These are phyloP conservation scores for Antheraea yamamai DNA, from an alignment of 2,888 invertebrate genomes.

Conservation along the genomic window DNA sequence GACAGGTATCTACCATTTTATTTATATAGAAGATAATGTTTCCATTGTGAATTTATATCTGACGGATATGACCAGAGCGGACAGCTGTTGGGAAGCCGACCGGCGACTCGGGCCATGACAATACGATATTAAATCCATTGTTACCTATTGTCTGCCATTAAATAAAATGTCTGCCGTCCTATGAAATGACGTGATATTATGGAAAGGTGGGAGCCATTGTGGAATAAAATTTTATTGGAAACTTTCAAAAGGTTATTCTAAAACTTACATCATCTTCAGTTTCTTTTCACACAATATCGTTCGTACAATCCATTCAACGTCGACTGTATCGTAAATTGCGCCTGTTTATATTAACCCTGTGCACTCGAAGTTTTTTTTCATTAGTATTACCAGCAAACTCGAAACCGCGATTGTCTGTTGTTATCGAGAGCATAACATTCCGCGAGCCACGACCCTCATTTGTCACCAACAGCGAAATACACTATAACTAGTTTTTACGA, in stretches of 20 bases:
- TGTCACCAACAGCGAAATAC: too few relatives aligned
- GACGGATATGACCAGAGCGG: neutral
- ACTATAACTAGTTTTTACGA: too few relatives aligned
- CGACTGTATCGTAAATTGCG: too few relatives aligned
- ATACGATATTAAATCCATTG: slow-evolving; percentile 22
- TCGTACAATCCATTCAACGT: too few relatives aligned
- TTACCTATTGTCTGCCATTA: slow-evolving; percentile 5
- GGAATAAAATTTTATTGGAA: neutral
- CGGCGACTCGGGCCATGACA: slow-evolving; percentile 1
- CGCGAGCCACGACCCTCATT: too few relatives aligned
- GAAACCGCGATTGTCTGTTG: too few relatives aligned
- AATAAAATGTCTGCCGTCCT: neutral
- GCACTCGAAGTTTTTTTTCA: too few relatives aligned
- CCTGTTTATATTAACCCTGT: too few relatives aligned
- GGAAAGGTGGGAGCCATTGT: neutral
- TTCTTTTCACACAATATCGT: too few relatives aligned
- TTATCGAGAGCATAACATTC: too few relatives aligned
- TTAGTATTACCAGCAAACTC: too few relatives aligned
- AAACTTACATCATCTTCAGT: neutral
- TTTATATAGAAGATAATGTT: neutral
- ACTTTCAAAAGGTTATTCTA: neutral
- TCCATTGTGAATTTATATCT: neutral
- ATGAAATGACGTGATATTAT: neutral
- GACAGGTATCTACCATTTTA: too few relatives aligned
- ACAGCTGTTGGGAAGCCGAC: neutral